Conservation (phyloP, 2,888 invertebrate species). For the Perizoma flavofasciatum region DNA sequence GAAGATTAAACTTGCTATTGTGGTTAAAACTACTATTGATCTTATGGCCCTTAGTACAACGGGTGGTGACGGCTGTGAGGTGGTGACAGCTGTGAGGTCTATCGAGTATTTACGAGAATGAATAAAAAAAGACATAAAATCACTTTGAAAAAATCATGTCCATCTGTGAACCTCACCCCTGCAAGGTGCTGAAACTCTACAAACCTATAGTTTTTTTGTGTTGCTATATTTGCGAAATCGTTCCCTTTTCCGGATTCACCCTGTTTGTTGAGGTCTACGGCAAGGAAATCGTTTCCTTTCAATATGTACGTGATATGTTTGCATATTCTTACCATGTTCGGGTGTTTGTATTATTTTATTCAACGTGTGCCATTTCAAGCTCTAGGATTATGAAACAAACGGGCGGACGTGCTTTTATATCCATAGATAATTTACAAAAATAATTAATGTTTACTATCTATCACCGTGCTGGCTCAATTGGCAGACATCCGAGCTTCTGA, state of each 20-base stretch:
- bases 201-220: not conserved
- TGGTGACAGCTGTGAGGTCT: too few species aligned
- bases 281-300: conserved; percentile 10
- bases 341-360: not conserved
- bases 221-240: conserved; percentile 2
- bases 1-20: too few species aligned
- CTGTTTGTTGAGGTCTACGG: conserved; percentile 10
- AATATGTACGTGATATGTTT: conserved; percentile 1
- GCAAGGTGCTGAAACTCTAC: not conserved
- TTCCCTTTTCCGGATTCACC: conserved; percentile 1
- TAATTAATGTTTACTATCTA: too few species aligned
- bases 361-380: not conserved
- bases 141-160: too few species aligned
- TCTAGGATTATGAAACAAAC: not conserved
- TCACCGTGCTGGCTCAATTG: too few species aligned
- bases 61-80: too few species aligned
- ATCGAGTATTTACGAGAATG: too few species aligned
- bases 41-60: too few species aligned
- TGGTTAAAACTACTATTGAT: too few species aligned
- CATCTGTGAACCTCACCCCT: too few species aligned
- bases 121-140: too few species aligned
- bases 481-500: too few species aligned
- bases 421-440: not conserved
- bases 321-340: not conserved
- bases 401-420: not conserved